Evolutionary conservation across 2,113 vertebrate genomes (phyloP), one percentile per base, ranked within the genome.

Genomic region (Rhombomys opimus): DNA sequence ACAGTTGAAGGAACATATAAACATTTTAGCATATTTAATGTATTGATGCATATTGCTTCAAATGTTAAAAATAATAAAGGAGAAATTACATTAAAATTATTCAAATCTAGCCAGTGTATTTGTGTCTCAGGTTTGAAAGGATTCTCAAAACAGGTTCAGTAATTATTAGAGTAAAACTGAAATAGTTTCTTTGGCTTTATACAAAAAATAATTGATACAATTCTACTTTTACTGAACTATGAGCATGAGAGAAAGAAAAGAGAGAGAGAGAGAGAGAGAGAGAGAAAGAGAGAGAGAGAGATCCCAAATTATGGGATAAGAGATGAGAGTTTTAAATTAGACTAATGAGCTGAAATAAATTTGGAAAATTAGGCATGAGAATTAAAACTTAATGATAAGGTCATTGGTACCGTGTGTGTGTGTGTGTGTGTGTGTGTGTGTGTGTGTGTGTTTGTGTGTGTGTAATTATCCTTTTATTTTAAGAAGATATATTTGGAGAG

Each of bases 71-170:
- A 65, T 85, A 85, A 65, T 65, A 4, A 4, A 65, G 7, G n/a
- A 65, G 27, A 41, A 46, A 46, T 90, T 97, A 95, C 52, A 46
- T 25, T 41, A 63, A 80, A 84, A 30, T 63, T 84, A 84, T 63
- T 38, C 73, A 61, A 38, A 75, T 95, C 70, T 8, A 27, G 80
- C 78, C 22, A 73, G 27, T n/a, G 3, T 61, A 63, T 82, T 11
- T 13, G 32, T 59, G 25, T 61, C 22, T 84, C 59, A 63, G 61
- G 63, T 63, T 84, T 41, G 38, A 84, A 41, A 84, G n/a, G 30
- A 63, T n/a, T 54, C 13, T 59, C 61, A 63, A 27, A 63, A 15
- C 4, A 84, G 23, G 81, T 27, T 13, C 59, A 41, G 4, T 2
- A 41, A 84, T 27, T 84, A 17, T 27, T 41, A 30, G 59, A 84